phyloP scores from a whole-genome alignment of 2,888 invertebrate genomes.

The Pogonocherus hispidulus region DNA sequence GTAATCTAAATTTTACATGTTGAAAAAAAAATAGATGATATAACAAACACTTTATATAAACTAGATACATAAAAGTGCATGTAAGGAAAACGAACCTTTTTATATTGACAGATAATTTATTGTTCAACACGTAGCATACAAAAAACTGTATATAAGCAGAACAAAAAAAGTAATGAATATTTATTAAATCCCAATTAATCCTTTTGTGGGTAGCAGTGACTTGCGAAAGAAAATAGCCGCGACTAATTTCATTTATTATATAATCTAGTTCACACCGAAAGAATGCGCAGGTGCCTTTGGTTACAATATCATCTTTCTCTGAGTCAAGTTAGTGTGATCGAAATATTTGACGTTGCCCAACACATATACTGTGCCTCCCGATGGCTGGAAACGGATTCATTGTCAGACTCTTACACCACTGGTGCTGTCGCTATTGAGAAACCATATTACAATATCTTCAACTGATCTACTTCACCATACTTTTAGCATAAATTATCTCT shows the following conservation, averaged over 20 bases:
- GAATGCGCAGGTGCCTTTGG: neutral
- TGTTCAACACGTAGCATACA: too few relatives aligned
- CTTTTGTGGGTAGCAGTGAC: neutral
- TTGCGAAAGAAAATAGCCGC: neutral
- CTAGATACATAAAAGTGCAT: too few relatives aligned
- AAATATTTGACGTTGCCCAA: constrained; percentile 1
- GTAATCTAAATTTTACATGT: too few relatives aligned
- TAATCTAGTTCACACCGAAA: neutral
- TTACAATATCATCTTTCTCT: neutral
- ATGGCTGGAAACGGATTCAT: constrained; percentile 6
- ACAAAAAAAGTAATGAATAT: too few relatives aligned
- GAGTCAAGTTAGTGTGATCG: neutral
- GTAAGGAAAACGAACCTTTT: too few relatives aligned
- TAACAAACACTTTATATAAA: too few relatives aligned
- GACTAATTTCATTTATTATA: neutral
- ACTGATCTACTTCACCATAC: neutral
- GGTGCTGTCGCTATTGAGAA: too few relatives aligned
- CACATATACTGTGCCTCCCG: neutral
- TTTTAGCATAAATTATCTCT: too few relatives aligned
- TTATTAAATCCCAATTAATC: neutral
- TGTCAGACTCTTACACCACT: constrained; percentile 15
- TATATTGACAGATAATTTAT: too few relatives aligned
- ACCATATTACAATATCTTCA: neutral
- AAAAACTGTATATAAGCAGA: too few relatives aligned
- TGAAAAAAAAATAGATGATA: too few relatives aligned